These are phyloP conservation scores for Chaetura pelagica DNA, from an alignment of 2,113 vertebrate genomes.

Conservation along the genomic window DNA sequence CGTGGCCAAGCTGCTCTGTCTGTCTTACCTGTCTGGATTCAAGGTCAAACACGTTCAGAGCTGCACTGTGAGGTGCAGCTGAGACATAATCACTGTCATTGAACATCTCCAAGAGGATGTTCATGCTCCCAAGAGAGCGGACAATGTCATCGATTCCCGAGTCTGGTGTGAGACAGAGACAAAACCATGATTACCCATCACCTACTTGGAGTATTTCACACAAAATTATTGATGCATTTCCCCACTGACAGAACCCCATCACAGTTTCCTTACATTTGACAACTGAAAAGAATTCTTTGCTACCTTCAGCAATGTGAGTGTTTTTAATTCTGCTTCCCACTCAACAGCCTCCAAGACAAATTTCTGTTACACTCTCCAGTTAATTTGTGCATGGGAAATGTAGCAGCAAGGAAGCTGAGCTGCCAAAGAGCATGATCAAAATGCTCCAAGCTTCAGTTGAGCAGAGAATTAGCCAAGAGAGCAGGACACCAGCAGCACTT, in stretches of 20 bases:
- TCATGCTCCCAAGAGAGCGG: constrained; percentile 83
- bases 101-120: constrained; percentile 85
- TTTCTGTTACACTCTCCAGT: background rate
- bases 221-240: background rate
- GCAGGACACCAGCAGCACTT: background rate
- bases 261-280: rapidly evolving
- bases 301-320: background rate
- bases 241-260: background rate
- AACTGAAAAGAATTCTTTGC: background rate
- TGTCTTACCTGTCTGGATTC: constrained; percentile 82
- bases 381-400: background rate
- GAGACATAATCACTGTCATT: constrained; percentile 85
- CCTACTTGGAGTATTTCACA: background rate
- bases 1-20: rapidly evolving
- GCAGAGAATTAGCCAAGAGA: background rate
- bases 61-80: constrained; percentile 89
- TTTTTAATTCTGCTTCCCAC: background rate
- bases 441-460: background rate
- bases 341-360: background rate
- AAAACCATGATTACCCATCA: background rate
- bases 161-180: constrained; percentile 68
- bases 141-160: constrained; percentile 84
- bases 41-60: constrained; percentile 81
- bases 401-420: background rate
- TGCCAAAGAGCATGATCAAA: background rate